Percentiles rank a stretch among this genome's conserved stretches.
Evolutionary conservation across 2,797 vertebrate species (phyloP).

Genomic region (Megaceryle alcyon): DNA sequence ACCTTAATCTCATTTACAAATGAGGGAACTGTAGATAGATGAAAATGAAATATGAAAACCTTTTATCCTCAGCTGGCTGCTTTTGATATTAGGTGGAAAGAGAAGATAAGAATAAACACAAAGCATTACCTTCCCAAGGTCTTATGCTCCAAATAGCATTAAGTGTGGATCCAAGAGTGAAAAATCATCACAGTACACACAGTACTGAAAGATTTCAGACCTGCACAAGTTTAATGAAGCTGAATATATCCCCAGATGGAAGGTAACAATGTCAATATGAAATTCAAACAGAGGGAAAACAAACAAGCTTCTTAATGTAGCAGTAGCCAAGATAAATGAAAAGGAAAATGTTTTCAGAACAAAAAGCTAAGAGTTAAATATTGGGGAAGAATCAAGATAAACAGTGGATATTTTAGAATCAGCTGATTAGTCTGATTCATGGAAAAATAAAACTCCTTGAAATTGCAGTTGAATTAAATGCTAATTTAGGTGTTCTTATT

Average conservation of each 20-base stretch:
- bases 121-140: slow-evolving; percentile 34
- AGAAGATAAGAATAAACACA: slow-evolving; percentile 25
- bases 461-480: neutral
- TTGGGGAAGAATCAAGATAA: neutral
- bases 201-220: slow-evolving; percentile 30
- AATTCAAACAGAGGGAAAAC: slow-evolving; percentile 40
- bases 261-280: slow-evolving; percentile 40
- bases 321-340: slow-evolving; percentile 19
- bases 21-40: neutral
- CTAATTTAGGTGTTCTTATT: neutral
- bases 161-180: slow-evolving; percentile 43
- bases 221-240: slow-evolving; percentile 38
- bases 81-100: slow-evolving; percentile 31
- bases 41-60: slow-evolving; percentile 18
- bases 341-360: neutral
- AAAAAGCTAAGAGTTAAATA: neutral
- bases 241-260: slow-evolving; percentile 37
- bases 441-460: neutral
- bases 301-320: slow-evolving; percentile 18
- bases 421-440: neutral
- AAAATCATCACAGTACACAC: slow-evolving; percentile 41
- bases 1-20: slow-evolving; percentile 27
- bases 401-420: neutral
- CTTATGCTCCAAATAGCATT: slow-evolving; percentile 63
- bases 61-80: slow-evolving; percentile 19